phyloP scores from a whole-genome alignment of 2,888 invertebrate genomes.

The Dromius quadrimaculatus region DNA sequence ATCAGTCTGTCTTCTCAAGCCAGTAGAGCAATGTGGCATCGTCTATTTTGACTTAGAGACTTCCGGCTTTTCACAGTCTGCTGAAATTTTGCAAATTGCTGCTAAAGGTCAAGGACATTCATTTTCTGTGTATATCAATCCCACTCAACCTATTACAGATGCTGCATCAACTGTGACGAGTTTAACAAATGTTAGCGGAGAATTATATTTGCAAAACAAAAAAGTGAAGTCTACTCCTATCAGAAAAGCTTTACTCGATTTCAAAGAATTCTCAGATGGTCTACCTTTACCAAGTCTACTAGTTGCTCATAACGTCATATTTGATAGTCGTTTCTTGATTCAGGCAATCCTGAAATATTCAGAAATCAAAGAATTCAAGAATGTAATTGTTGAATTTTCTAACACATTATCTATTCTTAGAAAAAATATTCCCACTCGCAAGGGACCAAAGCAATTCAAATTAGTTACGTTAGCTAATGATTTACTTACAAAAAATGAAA shows the following conservation, averaged over 20 bases:
- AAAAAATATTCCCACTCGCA: neutral
- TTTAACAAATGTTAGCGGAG: neutral
- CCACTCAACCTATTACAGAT: neutral
- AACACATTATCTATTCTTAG: slow-evolving; percentile 50
- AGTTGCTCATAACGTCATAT: neutral
- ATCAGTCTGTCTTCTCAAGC: neutral
- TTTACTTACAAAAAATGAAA: neutral
- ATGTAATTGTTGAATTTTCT: neutral
- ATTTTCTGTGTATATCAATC: neutral
- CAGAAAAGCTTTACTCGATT: neutral
- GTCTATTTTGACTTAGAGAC: neutral
- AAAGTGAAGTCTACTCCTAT: neutral
- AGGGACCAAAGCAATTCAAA: neutral
- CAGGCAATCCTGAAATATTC: too few relatives aligned
- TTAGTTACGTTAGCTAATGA: neutral
- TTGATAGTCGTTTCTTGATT: neutral
- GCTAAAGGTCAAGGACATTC: neutral
- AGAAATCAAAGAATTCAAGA: too few relatives aligned
- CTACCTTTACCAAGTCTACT: neutral
- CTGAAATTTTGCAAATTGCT: neutral
- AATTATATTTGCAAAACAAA: neutral
- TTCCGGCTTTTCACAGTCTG: neutral
- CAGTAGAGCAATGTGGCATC: neutral
- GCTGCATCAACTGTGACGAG: neutral
- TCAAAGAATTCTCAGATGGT: neutral